Conservation (phyloP, 2,888 invertebrate genomes). For the Stegophylla sp. region DNA sequence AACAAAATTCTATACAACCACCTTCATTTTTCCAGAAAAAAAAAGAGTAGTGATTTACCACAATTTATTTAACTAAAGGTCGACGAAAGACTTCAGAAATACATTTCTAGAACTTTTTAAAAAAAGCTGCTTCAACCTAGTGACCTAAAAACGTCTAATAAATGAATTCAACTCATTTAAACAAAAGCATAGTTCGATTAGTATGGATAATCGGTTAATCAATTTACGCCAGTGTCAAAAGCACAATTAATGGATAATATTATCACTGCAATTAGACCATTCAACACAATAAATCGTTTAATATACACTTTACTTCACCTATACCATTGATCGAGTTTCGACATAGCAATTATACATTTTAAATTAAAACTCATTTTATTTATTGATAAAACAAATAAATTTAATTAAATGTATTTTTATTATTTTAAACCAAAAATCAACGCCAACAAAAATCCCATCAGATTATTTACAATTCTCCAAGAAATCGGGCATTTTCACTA, state of each 20-base stretch:
- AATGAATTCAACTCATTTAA: constrained; percentile 23
- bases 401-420: neutral
- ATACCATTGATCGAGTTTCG: neutral
- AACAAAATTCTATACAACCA: constrained; percentile 27
- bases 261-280: neutral
- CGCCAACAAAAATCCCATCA: neutral
- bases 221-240: constrained; percentile 29
- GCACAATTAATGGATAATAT: constrained; percentile 34
- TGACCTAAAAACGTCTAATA: constrained; percentile 35
- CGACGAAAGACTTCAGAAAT: constrained; percentile 13
- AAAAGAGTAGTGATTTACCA: constrained; percentile 10
- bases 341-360: neutral
- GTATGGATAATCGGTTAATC: constrained; percentile 11
- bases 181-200: neutral
- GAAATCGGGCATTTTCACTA: too few relatives aligned
- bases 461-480: too few relatives aligned
- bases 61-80: constrained; percentile 38
- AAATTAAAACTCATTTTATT: neutral
- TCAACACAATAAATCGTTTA: constrained; percentile 20
- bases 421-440: too few relatives aligned
- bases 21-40: constrained; percentile 14
- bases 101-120: constrained; percentile 15
- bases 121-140: constrained; percentile 7
- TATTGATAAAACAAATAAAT: neutral
- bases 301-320: constrained; percentile 9